phyloP scores from a whole-genome alignment of 2,113 vertebrate species.

The Sardina pilchardus region DNA sequence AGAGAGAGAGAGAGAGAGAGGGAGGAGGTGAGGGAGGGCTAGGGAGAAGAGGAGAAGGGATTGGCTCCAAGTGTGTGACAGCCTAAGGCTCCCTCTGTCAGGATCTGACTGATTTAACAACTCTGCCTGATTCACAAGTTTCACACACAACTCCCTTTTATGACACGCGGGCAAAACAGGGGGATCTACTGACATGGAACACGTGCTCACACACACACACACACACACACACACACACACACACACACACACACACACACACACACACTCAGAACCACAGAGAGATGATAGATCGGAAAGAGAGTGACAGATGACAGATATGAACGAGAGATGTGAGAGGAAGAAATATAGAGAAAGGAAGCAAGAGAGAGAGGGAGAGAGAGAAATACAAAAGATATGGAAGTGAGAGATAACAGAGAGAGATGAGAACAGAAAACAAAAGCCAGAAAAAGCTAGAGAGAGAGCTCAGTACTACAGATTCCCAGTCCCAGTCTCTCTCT shows the following conservation, averaged over 20 bases:
- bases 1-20: neutral
- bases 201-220: neutral
- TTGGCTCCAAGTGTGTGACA: neutral
- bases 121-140: neutral
- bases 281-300: neutral
- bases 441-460: too few species aligned
- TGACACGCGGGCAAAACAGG: neutral
- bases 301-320: neutral
- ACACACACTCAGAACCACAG: neutral
- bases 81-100: neutral
- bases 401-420: neutral
- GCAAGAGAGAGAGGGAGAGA: neutral
- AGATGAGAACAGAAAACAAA: too few species aligned
- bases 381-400: neutral
- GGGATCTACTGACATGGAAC: conserved; percentile 10
- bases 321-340: neutral
- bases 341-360: neutral
- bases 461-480: too few species aligned
- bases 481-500: neutral
- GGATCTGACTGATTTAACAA: conserved; percentile 15
- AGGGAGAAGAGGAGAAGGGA: neutral
- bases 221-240: neutral
- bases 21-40: neutral
- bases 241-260: conserved; percentile 3
- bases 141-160: neutral